A percentile compares a stretch with the other conserved stretches of the same genome.
Evolutionary conservation across 2,888 invertebrate species (phyloP).

Genomic region (Drosophila rubida): DNA sequence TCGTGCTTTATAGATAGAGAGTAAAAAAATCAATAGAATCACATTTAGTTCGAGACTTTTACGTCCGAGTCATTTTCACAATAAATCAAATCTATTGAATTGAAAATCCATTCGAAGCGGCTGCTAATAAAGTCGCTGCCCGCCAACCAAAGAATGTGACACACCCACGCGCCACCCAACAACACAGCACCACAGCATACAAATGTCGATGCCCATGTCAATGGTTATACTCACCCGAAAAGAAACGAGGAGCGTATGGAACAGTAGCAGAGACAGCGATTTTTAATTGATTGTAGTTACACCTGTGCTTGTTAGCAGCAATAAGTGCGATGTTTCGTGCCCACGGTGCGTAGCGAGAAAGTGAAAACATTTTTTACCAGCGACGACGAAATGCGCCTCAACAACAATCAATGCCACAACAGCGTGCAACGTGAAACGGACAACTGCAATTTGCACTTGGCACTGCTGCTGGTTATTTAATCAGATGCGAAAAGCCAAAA

Average conservation of each 20-base stretch:
- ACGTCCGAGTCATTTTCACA: slow-evolving; percentile 3
- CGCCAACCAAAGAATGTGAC: slow-evolving; percentile 1
- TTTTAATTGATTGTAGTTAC: slow-evolving; percentile 41
- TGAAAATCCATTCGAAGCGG: slow-evolving; percentile 2
- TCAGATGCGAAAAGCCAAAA: slow-evolving; percentile 49
- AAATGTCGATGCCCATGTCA: neutral
- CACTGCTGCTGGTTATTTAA: slow-evolving; percentile 69
- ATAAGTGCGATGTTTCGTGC: slow-evolving; percentile 64
- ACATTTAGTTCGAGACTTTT: neutral
- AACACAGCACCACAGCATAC: neutral
- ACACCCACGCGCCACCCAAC: slow-evolving; percentile 26
- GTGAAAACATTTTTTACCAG: slow-evolving; percentile 78
- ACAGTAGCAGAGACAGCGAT: slow-evolving; percentile 35
- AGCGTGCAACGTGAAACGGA: slow-evolving; percentile 19
- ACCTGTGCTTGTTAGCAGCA: slow-evolving; percentile 40
- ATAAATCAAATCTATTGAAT: slow-evolving; percentile 33
- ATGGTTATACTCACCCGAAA: slow-evolving; percentile 60
- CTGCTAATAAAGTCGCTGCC: slow-evolving; percentile 1
- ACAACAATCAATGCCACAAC: slow-evolving; percentile 9
- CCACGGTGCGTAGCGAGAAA: slow-evolving; percentile 70
- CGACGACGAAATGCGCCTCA: slow-evolving; percentile 37
- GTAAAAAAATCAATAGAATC: slow-evolving; percentile 23
- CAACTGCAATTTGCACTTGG: slow-evolving; percentile 54
- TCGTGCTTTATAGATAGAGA: neutral
- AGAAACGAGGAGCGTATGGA: slow-evolving; percentile 39